phyloP scores from a whole-genome alignment of 2,888 invertebrate species.

The Xestobium rufovillosum region DNA sequence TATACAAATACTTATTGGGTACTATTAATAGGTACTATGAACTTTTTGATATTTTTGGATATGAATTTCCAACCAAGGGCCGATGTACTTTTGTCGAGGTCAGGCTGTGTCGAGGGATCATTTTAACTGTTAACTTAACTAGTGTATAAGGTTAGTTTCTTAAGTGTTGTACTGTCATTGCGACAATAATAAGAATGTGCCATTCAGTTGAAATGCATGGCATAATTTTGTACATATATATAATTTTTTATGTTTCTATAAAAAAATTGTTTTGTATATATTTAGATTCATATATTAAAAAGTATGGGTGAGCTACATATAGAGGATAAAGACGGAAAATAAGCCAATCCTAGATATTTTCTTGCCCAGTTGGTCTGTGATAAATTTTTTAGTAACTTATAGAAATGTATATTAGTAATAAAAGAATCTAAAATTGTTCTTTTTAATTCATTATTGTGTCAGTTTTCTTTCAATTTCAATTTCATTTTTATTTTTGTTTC shows the following conservation, averaged over 20 bases:
- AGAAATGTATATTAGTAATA: slow-evolving; percentile 7
- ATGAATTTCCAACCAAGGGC: slow-evolving; percentile 1
- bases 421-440: slow-evolving; percentile 19
- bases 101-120: slow-evolving; percentile 34
- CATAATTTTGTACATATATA: slow-evolving; percentile 33
- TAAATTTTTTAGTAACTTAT: slow-evolving; percentile 31
- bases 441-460: slow-evolving; percentile 21
- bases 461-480: slow-evolving; percentile 18
- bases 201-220: slow-evolving; percentile 31
- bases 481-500: slow-evolving; percentile 10
- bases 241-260: slow-evolving; percentile 27
- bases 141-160: slow-evolving; percentile 30
- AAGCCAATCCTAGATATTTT: slow-evolving; percentile 33
- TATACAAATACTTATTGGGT: neutral
- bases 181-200: slow-evolving; percentile 37
- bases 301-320: slow-evolving; percentile 29
- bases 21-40: neutral
- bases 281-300: slow-evolving; percentile 20
- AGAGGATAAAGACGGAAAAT: slow-evolving; percentile 18
- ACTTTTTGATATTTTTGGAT: neutral
- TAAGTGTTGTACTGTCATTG: slow-evolving; percentile 27
- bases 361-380: slow-evolving; percentile 42
- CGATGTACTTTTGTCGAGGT: slow-evolving; percentile 25
- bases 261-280: slow-evolving; percentile 25
- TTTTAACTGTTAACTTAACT: slow-evolving; percentile 28